Evolutionary conservation across 2,888 invertebrate genomes (phyloP).

Genomic region (Andrena marginata): DNA sequence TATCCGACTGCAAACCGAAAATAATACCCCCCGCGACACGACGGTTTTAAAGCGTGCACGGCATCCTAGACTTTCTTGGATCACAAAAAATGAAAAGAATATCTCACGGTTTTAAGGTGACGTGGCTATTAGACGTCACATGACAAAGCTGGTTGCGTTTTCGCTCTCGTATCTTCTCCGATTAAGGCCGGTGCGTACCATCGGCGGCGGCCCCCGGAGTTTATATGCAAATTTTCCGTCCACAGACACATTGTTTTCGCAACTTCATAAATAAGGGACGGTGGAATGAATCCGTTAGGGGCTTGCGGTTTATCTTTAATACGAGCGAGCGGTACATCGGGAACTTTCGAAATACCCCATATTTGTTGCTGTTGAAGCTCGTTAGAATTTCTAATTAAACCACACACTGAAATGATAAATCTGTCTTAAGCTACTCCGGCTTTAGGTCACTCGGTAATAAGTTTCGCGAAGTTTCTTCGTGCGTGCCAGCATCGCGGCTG

Average conservation of each 20-base stretch:
- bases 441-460: constrained; percentile 62
- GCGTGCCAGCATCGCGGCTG: constrained; percentile 40
- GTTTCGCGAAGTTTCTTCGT: constrained; percentile 64
- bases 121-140: constrained; percentile 12
- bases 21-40: constrained; percentile 41
- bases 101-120: background rate
- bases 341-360: constrained; percentile 53
- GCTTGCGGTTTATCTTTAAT: constrained; percentile 45
- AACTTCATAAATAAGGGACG: constrained; percentile 51
- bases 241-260: constrained; percentile 44
- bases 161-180: constrained; percentile 11
- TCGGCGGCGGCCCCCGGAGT: constrained; percentile 9
- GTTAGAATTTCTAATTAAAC: constrained; percentile 70
- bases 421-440: constrained; percentile 58
- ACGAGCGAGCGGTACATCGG: constrained; percentile 42
- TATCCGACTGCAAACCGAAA: constrained; percentile 58
- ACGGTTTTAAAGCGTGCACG: constrained; percentile 29
- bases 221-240: constrained; percentile 50
- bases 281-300: constrained; percentile 42
- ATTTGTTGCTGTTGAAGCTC: constrained; percentile 57
- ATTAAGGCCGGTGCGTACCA: constrained; percentile 29
- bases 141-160: background rate
- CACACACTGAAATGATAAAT: constrained; percentile 64
- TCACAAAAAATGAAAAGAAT: constrained; percentile 36
- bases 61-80: constrained; percentile 14